These are phyloP conservation scores for Spea bombifrons DNA, from an alignment of 2,113 vertebrate genomes.

Conservation along the genomic window DNA sequence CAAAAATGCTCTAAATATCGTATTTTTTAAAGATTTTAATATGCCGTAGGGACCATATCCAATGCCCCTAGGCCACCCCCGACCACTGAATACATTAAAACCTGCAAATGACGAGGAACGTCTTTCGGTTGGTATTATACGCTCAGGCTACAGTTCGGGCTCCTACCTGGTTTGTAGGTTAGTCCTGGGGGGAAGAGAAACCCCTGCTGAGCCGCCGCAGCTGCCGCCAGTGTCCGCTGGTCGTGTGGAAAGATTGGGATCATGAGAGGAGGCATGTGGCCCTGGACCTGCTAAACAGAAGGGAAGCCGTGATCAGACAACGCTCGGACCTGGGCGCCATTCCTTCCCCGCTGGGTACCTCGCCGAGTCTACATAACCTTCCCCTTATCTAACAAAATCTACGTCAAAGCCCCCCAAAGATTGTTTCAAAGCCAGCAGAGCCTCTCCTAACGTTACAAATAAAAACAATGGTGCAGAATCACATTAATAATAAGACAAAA, in stretches of 20 bases:
- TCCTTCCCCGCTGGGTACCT: constrained; percentile 51
- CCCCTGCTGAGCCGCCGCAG: constrained; percentile 97
- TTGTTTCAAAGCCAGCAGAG: too few species aligned
- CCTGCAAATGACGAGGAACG: too few species aligned
- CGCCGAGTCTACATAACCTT: constrained; percentile 27
- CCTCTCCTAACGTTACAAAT: too few species aligned
- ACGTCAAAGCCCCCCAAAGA: not conserved
- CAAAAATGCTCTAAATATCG: too few species aligned
- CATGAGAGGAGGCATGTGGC: constrained; percentile 99
- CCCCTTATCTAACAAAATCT: constrained; percentile 43
- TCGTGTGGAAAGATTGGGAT: constrained; percentile 99
- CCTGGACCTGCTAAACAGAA: constrained; percentile 98
- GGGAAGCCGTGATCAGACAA: constrained; percentile 77
- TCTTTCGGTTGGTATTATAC: too few species aligned
- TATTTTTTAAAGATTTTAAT: too few species aligned
- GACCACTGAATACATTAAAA: too few species aligned
- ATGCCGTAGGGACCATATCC: too few species aligned
- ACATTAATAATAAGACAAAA: too few species aligned
- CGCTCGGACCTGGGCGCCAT: constrained; percentile 56
- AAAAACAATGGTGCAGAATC: too few species aligned
- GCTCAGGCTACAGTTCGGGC: not conserved
- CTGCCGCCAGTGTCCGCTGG: constrained; percentile 97
- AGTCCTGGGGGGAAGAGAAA: constrained; percentile 98
- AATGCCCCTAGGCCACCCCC: too few species aligned
- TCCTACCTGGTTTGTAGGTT: constrained; percentile 97